Base-by-base conservation (phyloP, 2,797 vertebrate genomes). In the Cryptoprocta ferox region DNA sequence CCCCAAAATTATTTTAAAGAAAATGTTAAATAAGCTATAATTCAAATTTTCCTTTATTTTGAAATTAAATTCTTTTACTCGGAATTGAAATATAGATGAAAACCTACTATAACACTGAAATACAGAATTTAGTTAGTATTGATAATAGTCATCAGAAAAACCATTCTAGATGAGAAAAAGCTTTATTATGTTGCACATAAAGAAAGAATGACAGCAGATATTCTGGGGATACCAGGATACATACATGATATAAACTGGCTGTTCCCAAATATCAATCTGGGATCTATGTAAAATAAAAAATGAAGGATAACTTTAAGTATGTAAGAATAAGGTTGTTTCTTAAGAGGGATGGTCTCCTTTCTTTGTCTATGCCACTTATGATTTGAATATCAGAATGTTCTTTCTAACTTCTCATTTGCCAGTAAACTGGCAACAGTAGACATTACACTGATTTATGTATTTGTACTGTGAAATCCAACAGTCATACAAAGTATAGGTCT, bases 201-300 rank as follows among this genome's bases (percentile, higher is more conserved):
- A 80, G n/a, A 65, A 37, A 91, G 13, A 95, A 79, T 90, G 83
- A 73, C 3, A 35, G 28, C 61, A 90, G 45, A 13, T 48, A 91
- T 28, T 50, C 39, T 63, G 73, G 73, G 39, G 37, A 90, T 42
- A 75, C 35, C 79, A 18, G 18, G 28, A 59, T 50, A 79, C 1
- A 85, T 1, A 78, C 2, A 86, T 11, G 3, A 91, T 5, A 80
- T 0, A 94, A 35, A 56, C 13, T 18, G 53, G 53, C 3, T 95
- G 28, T 63, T 73, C 2, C 37, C 37, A 78, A 84, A 78, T 71
- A 26, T 26, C 50, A 66, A 53, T 73, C 48, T 48, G 19, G 68
- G 32, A 56, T 71, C 70, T 71, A 83, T 18, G 21, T 89, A 61
- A 89, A 91, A 80, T n/a, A 83, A 18, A 86, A 91, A 95, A 95